Conservation (phyloP, 2,113 vertebrate species). For the Odontesthes bonariensis region DNA sequence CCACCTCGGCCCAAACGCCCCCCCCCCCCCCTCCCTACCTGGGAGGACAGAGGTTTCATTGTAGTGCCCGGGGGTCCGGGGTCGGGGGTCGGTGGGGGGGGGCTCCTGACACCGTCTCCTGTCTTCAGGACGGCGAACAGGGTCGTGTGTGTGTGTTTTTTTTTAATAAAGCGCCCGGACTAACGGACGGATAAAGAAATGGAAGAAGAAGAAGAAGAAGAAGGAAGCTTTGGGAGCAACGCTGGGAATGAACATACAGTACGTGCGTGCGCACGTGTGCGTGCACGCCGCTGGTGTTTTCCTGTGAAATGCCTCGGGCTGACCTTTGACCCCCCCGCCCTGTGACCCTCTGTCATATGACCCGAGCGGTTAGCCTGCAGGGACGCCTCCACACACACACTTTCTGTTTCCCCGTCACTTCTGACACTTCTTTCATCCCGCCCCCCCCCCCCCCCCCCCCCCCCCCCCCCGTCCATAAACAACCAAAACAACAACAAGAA, state of each 20-base stretch:
- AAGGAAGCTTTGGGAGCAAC: no score
- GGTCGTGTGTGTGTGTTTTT: slow-evolving; percentile 5
- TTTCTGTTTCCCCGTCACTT: slow-evolving; percentile 11
- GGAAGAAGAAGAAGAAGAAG: background rate
- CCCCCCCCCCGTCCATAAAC: slow-evolving; percentile 1
- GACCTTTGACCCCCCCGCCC: slow-evolving; percentile 65
- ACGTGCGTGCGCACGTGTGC: background rate
- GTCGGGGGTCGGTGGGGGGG: slow-evolving; percentile 33
- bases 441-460: no score
- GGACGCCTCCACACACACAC: slow-evolving; percentile 13
- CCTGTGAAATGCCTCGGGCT: slow-evolving; percentile 64
- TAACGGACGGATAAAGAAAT: slow-evolving; percentile 40
- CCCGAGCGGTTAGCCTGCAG: slow-evolving; percentile 61
- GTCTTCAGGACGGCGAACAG: slow-evolving; percentile 49
- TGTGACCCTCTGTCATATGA: slow-evolving; percentile 77
- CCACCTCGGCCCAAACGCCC: background rate
- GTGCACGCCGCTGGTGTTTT: slow-evolving; percentile 33
- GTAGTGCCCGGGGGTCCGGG: slow-evolving; percentile 41
- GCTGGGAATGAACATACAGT: slow-evolving; percentile 11
- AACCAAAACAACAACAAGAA: slow-evolving; percentile 51
- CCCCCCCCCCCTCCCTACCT: slow-evolving; percentile 66
- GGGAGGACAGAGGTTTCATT: slow-evolving; percentile 78
- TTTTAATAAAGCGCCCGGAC: slow-evolving; percentile 15
- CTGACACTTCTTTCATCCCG: slow-evolving; percentile 4
- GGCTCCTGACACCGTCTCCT: slow-evolving; percentile 72